Conservation (phyloP, 2,113 vertebrate species). For the Microcebus ravelobensis region DNA sequence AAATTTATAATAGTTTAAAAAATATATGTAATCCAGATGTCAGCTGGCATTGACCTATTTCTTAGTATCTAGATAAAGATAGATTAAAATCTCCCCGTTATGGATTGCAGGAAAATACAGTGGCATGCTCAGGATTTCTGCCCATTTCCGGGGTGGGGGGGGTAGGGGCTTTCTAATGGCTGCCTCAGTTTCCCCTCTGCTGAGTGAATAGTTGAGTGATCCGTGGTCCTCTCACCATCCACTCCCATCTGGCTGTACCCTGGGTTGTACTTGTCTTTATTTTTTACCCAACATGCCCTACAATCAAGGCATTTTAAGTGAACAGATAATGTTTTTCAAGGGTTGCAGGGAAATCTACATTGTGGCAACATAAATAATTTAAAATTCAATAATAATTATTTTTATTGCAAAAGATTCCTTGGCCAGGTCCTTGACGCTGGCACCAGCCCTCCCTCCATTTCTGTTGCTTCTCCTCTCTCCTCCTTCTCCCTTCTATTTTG, state of each 20-base stretch:
- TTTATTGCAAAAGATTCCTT: background rate
- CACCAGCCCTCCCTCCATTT: background rate
- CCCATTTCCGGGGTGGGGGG: background rate
- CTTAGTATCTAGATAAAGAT: conserved; percentile 20
- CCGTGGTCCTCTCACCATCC: background rate
- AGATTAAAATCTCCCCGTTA: conserved; percentile 12
- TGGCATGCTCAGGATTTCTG: background rate
- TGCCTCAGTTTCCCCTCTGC: background rate
- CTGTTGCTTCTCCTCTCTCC: background rate
- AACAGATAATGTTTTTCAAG: background rate
- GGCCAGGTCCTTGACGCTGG: background rate
- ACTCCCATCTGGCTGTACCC: background rate
- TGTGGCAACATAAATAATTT: background rate
- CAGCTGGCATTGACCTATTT: conserved; percentile 40
- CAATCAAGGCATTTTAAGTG: background rate
- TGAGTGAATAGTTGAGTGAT: background rate
- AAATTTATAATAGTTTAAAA: background rate
- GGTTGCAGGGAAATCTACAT: background rate
- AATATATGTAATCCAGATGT: conserved; percentile 28
- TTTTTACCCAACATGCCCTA: background rate
- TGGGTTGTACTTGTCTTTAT: background rate
- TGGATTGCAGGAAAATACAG: background rate
- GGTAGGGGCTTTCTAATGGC: no score
- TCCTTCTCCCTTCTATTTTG: background rate
- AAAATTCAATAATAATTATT: background rate